Base-by-base conservation (phyloP, 2,888 invertebrate species). In the Mystacides longicornis region DNA sequence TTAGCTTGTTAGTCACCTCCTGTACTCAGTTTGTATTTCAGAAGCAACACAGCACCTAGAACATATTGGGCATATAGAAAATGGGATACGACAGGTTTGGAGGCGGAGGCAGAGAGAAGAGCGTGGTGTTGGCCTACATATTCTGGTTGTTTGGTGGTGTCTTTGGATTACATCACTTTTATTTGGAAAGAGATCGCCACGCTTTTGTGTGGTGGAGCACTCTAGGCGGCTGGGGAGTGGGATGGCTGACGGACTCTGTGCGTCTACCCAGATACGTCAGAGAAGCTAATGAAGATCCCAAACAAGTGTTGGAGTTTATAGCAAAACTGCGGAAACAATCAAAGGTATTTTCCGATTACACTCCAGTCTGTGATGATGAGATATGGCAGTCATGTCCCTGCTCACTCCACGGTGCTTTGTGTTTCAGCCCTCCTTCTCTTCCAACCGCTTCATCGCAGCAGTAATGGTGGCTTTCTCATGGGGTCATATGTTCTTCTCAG, bases 201-300 rank as follows among this genome's bases (percentile, higher is more conserved):
- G 96, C 92, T 0, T 89, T 96, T 67, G 78, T 94, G 1, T 93
- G 90, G 83, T 89, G 90, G 84, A 85, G 86, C 57, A 91, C 93
- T 0, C 72, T 91, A 18, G 94, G 90, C 1, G 94, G 94, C 2
- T 78, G 83, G 64, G 89, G 92, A 0, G 66, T 89, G 16, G 95
- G 95, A 7, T 94, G 93, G 89, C 64, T 96, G 1, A 78, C 87
- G 5, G 97, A 97, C 69, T 69, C 93, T 1, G 89, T 89, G 64
- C 80, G 83, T 60, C 87, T 97, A 55, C 91, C 92, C 0, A 80
- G 85, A 52, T 95, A 94, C 71, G 92, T 94, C 2, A 80, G 82
- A 54, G 90, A 93, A 62, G 85, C 84, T 18, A 92, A 91, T 65
- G 82, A 86, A 62, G 86, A 89, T 65, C 84, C 83, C 0, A 73